Percentiles rank a stretch among this genome's conserved stretches.
Conservation (phyloP, 1,140 invertebrate species). For the Zaprionus camerounensis region DNA sequence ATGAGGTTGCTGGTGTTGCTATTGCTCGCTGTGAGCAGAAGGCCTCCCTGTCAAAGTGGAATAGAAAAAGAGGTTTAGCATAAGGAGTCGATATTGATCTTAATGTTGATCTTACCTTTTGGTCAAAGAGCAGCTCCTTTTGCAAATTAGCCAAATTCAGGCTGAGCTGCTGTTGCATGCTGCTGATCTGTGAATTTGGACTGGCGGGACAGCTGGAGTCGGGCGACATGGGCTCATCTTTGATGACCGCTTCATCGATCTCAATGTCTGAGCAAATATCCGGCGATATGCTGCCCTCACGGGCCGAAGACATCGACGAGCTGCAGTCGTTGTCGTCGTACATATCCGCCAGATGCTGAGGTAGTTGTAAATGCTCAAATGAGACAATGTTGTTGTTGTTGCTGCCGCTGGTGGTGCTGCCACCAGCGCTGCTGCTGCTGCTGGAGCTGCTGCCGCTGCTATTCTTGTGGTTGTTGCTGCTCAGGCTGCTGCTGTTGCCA, state of each 20-base stretch:
- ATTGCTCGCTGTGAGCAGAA: conserved; percentile 83
- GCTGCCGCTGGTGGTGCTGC: conserved; percentile 8
- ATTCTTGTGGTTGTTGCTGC: conserved; percentile 6
- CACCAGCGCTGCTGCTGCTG: conserved; percentile 22
- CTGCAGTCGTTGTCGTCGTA: conserved; percentile 75
- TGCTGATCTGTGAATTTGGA: conserved; percentile 81
- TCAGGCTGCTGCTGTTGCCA: conserved; percentile 42
- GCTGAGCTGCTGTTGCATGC: conserved; percentile 67
- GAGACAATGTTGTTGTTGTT: conserved; percentile 27
- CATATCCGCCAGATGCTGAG: conserved; percentile 63
- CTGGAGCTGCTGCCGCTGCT: conserved; percentile 12
- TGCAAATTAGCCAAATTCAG: conserved; percentile 85
- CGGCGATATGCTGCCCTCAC: conserved; percentile 79
- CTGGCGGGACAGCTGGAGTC: conserved; percentile 88
- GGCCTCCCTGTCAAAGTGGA: conserved; percentile 52
- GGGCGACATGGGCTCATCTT: conserved; percentile 90
- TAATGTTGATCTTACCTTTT: conserved; percentile 59
- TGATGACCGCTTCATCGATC: conserved; percentile 86
- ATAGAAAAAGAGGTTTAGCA: neutral
- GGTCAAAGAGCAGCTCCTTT: conserved; percentile 78
- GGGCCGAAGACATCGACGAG: conserved; percentile 65
- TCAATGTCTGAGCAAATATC: conserved; percentile 80
- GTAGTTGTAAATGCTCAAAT: conserved; percentile 69
- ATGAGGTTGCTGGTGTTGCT: conserved; percentile 84
- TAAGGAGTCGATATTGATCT: neutral